Base-by-base conservation (phyloP, 2,888 invertebrate genomes). In the Trimorus sp. region DNA sequence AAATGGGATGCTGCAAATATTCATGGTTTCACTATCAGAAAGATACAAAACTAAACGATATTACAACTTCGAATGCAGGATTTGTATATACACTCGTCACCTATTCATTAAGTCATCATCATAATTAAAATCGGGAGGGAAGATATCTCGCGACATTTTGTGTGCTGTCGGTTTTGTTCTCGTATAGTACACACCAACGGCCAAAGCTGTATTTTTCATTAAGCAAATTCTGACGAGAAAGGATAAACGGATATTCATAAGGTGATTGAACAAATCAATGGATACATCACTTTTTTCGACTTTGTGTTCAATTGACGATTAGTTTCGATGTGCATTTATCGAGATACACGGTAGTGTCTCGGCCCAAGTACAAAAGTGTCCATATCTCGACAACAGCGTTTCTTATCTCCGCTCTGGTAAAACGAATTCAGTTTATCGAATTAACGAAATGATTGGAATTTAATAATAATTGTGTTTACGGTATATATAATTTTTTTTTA, bases 71-170 rank as follows among this genome's bases (percentile, higher is more conserved):
- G 49, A 60, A 51, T 49, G 66, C 70, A 80, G 54, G 65, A 75
- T 65, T 75, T 69, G 54, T 79, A 73, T 14, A 65, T 78, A 71
- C 48, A 76, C 14, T 15, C 37, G 38, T 63, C 60, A 79, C 48
- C 68, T 58, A 65, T 65, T 78, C 71, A 59, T 71, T 48, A 60
- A 75, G 63, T 82, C 76, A 75, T 76, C 71, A 66, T 82, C 76
- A 75, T 76, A 76, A 66, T 79, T 73, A 42, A 53, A 26, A 74
- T 62, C 40, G 6, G 59, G 49, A 70, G 60, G 56, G 36, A 16
- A 59, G 36, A 53, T 69, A 63, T 71, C 42, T 81, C 48, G 58
- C 37, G 36, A 68, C 26, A 56, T 68, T 49, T 74, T 65, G 62
- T 58, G 58, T 58, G 36, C 14, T 8, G 7, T 15, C 45, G 42